Evolutionary conservation across 2,888 invertebrate species (phyloP), one percentile per base, ranked within the genome.

Genomic region (Nemotelus pantherinus): DNA sequence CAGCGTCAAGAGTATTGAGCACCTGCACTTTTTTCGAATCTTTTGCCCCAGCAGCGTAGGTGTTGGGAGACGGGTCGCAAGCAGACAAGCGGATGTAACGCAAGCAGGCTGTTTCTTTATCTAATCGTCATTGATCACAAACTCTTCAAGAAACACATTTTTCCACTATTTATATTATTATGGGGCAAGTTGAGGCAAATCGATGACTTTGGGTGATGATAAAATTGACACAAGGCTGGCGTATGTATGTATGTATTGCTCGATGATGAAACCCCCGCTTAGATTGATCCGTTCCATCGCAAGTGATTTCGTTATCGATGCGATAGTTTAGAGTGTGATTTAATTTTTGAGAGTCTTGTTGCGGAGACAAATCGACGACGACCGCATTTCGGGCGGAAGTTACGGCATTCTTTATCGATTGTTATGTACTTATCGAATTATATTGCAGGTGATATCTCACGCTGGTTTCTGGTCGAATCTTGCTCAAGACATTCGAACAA

Each of bases 21-120:
- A 70, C 70, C 70, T 70, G 70, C 45, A 5, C 25, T 53, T 70
- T 70, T 70, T 39, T 48, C 39, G n/a, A 48, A 48, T 7, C 10
- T 9, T n/a, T 25, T 67, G 67, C 48, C 5, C n/a, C 48, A 7
- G 57, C 57, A 57, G 3, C 9, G 57, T 9, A 57, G 57, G n/a
- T 25, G 57, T 25, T 57, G 57, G 57, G 10, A 57, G 57, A 10
- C 5, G 53, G 10, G 57, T 57, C 10, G 57, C 25, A 57, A 57
- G 63, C 25, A 43, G 63, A 39, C 3, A 43, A 70, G 70, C 70
- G 70, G 70, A 70, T 70, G 70, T 65, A 65, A 47, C 45, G 65
- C 65, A 65, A 65, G 45, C 58, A 53, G 10, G 10, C n/a, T 7
- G 7, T 41, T 53, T 53, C 70, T 50, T 70, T 70, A 70, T 70